A percentile compares a stretch with the other conserved stretches of the same genome.
Evolutionary conservation across 2,113 vertebrate genomes (phyloP).

Genomic region (Cheilinus undulatus): DNA sequence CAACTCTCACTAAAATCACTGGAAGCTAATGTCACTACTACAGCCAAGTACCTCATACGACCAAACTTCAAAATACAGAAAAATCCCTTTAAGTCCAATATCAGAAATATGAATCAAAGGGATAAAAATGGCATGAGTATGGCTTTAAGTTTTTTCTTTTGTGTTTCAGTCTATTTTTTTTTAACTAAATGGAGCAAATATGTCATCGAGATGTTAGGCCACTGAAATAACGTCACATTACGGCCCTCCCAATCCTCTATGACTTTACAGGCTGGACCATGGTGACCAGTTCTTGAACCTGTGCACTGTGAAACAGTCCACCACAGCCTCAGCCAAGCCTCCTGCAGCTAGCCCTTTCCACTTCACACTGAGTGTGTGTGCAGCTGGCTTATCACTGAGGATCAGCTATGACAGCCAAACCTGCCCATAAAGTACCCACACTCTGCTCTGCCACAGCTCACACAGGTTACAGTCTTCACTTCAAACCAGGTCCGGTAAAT

Average conservation of each 20-base stretch:
- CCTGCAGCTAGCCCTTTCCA: conserved; percentile 43
- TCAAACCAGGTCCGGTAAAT: neutral
- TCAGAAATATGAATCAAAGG: no score
- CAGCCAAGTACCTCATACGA: no score
- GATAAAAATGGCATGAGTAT: no score
- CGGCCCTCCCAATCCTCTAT: neutral
- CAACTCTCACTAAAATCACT: no score
- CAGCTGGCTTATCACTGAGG: conserved; percentile 58
- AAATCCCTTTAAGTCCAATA: no score
- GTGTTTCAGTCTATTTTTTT: no score
- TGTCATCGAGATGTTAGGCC: neutral
- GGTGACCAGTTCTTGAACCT: conserved; percentile 53
- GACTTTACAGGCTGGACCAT: neutral
- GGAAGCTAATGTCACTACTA: no score
- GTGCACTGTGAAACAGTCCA: conserved; percentile 36
- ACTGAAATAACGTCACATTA: neutral
- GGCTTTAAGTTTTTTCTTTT: no score
- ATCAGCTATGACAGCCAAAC: conserved; percentile 58
- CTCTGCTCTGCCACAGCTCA: conserved; percentile 20
- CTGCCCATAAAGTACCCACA: conserved; percentile 21
- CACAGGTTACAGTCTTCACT: conserved; percentile 17
- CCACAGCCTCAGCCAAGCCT: conserved; percentile 15
- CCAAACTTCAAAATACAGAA: no score
- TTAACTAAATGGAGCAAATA: neutral
- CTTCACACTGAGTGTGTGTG: conserved; percentile 52